Evolutionary conservation across 1,140 invertebrate species (phyloP), one percentile per base, ranked within the genome.

Genomic region (Zaprionus ornatus): DNA sequence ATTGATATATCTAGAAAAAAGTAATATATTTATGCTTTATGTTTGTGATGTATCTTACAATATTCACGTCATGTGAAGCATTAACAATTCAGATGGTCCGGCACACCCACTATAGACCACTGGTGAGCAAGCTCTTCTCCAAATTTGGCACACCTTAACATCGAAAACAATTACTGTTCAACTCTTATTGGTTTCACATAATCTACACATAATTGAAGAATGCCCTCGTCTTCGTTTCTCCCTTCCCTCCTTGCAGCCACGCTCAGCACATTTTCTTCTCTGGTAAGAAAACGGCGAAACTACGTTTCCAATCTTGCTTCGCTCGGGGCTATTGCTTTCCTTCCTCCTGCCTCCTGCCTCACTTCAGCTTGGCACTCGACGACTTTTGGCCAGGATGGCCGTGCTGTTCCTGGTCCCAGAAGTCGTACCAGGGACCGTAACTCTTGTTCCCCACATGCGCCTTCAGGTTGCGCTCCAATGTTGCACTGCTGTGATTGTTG

Each of bases 361-460:
- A 91, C 66, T 91, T 92, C 55, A 91, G 65, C 66, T 94, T 94
- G 63, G 71, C 77, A 54, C 75, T 78, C 4, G 67, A 56, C 0
- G 70, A 74, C 48, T 86, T 91, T 37, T 83, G 83, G 74, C 79
- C 15, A 79, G 42, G n/a, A 90, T 76, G 40, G 23, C 83, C 77
- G 25, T 92, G 91, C 54, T 91, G 87, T 27, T 91, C 78, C 72
- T 92, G 91, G 73, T 95, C 96, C 97, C 96, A 97, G 42, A 97
- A 94, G 92, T 97, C 96, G 83, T 97, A 97, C 97, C 97, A 98
- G 0, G 96, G 96, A 1, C 96, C 97, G 90, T 96, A 97, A 69
- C 96, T 96, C 77, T 96, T 96, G 35, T 75, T 92, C 77, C 55
- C 91, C 91, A 54, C 88, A 67, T 87, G 66, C 54, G 77, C 67